Percentiles rank a stretch among this genome's conserved stretches.
Conservation (phyloP, 2,113 vertebrate species). For the Marcusenius ussheri region DNA sequence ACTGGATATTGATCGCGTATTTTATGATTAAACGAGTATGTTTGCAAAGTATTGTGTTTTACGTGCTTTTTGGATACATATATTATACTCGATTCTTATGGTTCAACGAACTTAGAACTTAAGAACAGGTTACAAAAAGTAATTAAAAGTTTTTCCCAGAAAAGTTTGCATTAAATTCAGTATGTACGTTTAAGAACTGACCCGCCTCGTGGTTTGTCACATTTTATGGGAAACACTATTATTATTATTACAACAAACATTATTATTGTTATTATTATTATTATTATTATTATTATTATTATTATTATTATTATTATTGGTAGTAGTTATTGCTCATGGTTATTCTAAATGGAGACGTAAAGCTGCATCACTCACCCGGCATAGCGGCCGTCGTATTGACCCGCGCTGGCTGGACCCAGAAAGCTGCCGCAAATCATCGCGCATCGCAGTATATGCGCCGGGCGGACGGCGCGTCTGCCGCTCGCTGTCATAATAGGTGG, state of each 20-base stretch:
- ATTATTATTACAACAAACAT: neutral
- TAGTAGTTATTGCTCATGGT: neutral
- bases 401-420: slow-evolving; percentile 43
- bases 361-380: slow-evolving; percentile 56
- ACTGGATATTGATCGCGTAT: neutral
- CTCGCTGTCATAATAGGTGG: slow-evolving; percentile 32
- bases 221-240: neutral
- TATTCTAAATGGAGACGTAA: neutral
- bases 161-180: neutral
- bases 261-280: no score
- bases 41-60: neutral
- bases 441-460: slow-evolving; percentile 43
- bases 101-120: neutral
- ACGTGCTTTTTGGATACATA: neutral
- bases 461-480: slow-evolving; percentile 30
- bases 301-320: neutral
- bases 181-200: neutral
- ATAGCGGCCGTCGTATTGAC: slow-evolving; percentile 66
- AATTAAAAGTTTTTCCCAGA: neutral
- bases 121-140: neutral
- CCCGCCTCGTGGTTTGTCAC: neutral
- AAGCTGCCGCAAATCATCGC: slow-evolving; percentile 49
- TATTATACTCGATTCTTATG: neutral
- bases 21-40: neutral
- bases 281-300: neutral